Evolutionary conservation across 2,888 invertebrate species (phyloP).

Genomic region (Isotomurus palustris): DNA sequence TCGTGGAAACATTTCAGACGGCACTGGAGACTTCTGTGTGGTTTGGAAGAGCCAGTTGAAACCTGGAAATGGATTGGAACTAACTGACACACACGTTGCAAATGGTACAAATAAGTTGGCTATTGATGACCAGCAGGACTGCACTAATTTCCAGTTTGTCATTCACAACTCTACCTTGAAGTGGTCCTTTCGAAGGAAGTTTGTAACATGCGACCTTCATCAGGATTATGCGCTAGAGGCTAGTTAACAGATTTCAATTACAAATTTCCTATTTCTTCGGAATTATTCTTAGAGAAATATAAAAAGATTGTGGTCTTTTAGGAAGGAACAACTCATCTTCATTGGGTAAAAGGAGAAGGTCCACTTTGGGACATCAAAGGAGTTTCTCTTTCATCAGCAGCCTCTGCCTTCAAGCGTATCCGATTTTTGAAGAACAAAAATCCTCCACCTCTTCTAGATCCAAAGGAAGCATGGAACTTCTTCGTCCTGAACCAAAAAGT

Average conservation of each 20-base stretch:
- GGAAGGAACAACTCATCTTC: slow-evolving; percentile 84
- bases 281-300: background rate
- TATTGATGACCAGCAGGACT: slow-evolving; percentile 68
- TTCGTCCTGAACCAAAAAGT: slow-evolving; percentile 62
- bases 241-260: slow-evolving; percentile 43
- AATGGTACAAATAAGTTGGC: slow-evolving; percentile 35
- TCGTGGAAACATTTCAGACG: slow-evolving; percentile 41
- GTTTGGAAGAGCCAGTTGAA: slow-evolving; percentile 38
- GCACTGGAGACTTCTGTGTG: slow-evolving; percentile 44
- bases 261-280: background rate
- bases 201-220: slow-evolving; percentile 74
- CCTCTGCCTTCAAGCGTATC: slow-evolving; percentile 71
- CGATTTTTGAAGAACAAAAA: slow-evolving; percentile 61
- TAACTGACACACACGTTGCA: slow-evolving; percentile 39
- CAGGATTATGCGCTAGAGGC: slow-evolving; percentile 72
- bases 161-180: slow-evolving; percentile 58
- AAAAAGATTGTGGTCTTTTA: slow-evolving; percentile 51
- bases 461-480: slow-evolving; percentile 54
- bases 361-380: slow-evolving; percentile 65
- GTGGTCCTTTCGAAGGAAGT: slow-evolving; percentile 69
- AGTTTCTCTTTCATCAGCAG: slow-evolving; percentile 55
- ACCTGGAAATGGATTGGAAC: slow-evolving; percentile 18
- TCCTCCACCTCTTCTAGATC: slow-evolving; percentile 45
- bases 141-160: slow-evolving; percentile 57
- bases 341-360: slow-evolving; percentile 77